phyloP scores from a whole-genome alignment of 1,140 invertebrate species.

The Conus ventricosus region DNA sequence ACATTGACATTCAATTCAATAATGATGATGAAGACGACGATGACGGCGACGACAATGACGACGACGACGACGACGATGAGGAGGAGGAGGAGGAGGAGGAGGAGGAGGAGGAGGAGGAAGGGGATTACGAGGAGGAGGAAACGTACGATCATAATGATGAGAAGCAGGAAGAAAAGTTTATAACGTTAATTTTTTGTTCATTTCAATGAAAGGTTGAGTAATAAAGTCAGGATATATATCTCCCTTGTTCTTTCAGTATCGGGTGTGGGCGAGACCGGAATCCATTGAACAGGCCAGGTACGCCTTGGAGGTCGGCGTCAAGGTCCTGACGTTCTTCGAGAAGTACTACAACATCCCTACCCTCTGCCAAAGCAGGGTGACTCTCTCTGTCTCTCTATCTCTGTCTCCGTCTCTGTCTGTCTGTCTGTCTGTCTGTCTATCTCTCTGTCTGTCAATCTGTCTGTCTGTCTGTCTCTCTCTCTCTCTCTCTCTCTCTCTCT shows the following conservation, averaged over 20 bases:
- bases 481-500: background rate
- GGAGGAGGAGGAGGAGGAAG: too few species aligned
- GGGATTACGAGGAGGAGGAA: too few species aligned
- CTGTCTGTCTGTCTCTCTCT: background rate
- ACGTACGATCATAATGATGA: too few species aligned
- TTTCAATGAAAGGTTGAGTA: too few species aligned
- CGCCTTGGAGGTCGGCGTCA: constrained; percentile 64
- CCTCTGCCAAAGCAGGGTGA: constrained; percentile 71
- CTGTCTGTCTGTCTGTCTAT: constrained; percentile 30
- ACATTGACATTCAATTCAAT: too few species aligned
- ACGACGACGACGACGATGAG: too few species aligned
- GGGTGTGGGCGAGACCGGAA: constrained; percentile 64
- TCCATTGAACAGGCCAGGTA: constrained; percentile 62
- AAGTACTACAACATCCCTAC: constrained; percentile 71
- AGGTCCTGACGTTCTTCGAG: constrained; percentile 72
- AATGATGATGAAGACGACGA: too few species aligned
- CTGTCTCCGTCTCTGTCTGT: constrained; percentile 21
- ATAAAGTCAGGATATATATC: too few species aligned
- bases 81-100: too few species aligned
- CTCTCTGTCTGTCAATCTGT: background rate
- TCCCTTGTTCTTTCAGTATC: constrained; percentile 55
- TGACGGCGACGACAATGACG: too few species aligned
- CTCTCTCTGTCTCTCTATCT: constrained; percentile 19
- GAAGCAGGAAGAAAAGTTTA: too few species aligned
- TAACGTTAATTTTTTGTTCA: too few species aligned